phyloP scores from a whole-genome alignment of 23 tunicate genomes.

The Botrylloides violaceus region DNA sequence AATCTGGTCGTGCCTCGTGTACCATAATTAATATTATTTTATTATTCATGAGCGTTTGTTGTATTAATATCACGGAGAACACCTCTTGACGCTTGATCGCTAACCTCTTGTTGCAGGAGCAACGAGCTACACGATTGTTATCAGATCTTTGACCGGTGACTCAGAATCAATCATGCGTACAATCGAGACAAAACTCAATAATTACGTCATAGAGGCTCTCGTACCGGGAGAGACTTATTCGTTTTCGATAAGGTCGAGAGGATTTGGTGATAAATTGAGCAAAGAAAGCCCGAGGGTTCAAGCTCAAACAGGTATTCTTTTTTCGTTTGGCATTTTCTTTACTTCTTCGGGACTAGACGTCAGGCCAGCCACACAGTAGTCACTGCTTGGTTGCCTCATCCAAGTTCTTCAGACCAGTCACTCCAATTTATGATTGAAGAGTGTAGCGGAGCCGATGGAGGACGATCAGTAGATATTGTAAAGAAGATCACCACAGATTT shows the following conservation, averaged over 20 bases:
- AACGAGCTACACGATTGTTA: conserved; percentile 8
- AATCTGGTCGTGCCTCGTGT: too few species aligned
- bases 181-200: background rate
- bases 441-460: too few species aligned
- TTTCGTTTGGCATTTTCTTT: background rate
- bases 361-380: too few species aligned
- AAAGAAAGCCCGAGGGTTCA: conserved; percentile 12
- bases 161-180: background rate
- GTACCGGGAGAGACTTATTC: conserved; percentile 22
- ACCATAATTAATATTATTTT: too few species aligned
- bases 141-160: conserved; percentile 1
- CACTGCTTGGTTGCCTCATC: too few species aligned
- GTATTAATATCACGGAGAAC: too few species aligned
- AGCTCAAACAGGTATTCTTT: conserved; percentile 28
- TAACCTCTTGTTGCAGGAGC: conserved; percentile 22
- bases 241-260: conserved; percentile 27
- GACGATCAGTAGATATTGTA: too few species aligned
- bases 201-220: background rate
- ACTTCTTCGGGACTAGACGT: background rate
- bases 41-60: too few species aligned
- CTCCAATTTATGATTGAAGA: too few species aligned
- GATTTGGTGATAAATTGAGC: conserved; percentile 11
- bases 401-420: too few species aligned
- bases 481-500: too few species aligned
- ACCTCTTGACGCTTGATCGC: too few species aligned